These are phyloP conservation scores for Leptobrachium leishanense DNA, from an alignment of 2,113 vertebrate genomes.

Conservation along the genomic window DNA sequence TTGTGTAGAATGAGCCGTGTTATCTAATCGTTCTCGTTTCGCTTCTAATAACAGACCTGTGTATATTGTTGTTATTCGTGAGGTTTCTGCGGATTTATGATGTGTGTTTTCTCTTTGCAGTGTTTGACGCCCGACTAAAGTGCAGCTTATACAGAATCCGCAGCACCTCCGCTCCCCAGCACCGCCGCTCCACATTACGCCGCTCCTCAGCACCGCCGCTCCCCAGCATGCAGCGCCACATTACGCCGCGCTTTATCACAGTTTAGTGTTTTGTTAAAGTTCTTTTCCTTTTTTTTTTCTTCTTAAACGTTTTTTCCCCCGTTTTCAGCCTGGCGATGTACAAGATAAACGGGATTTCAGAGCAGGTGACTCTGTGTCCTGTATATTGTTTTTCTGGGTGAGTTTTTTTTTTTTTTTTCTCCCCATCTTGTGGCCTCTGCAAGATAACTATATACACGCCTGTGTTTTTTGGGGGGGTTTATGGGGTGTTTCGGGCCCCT, in stretches of 20 bases:
- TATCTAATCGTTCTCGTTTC: too few species aligned
- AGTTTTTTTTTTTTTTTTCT: not conserved
- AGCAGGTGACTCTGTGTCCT: not conserved
- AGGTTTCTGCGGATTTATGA: too few species aligned
- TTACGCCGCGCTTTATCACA: too few species aligned
- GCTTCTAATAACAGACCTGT: too few species aligned
- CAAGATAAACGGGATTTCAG: not conserved
- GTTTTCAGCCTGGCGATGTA: too few species aligned
- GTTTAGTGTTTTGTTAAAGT: not conserved
- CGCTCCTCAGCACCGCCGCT: not conserved
- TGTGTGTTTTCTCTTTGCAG: not conserved
- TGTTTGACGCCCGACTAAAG: not conserved
- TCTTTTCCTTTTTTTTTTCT: not conserved
- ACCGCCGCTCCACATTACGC: not conserved
- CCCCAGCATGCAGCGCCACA: not conserved
- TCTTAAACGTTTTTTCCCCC: too few species aligned
- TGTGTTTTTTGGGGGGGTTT: too few species aligned
- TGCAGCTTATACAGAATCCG: not conserved
- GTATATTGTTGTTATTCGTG: too few species aligned
- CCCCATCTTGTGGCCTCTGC: too few species aligned
- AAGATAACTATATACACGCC: too few species aligned
- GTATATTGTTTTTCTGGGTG: not conserved
- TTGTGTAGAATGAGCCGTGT: too few species aligned
- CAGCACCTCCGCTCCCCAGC: not conserved
- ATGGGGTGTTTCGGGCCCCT: not conserved